Percentiles rank a stretch among this genome's conserved stretches.
phyloP scores from a whole-genome alignment of 2,888 invertebrate species.

The Quadroppia sp. region DNA sequence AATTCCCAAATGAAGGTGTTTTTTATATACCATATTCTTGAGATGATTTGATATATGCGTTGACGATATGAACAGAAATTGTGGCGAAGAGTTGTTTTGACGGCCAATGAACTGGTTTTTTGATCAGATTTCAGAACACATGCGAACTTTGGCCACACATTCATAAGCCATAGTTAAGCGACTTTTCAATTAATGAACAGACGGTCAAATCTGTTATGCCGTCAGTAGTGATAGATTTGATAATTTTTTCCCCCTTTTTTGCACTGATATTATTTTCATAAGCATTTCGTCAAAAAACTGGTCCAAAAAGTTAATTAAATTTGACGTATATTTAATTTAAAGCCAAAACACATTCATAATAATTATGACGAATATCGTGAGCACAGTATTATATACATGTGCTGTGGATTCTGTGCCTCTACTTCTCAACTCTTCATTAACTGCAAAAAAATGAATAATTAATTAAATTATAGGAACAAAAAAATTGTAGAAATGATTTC shows the following conservation, averaged over 20 bases:
- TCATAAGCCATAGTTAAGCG: no score
- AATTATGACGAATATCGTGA: neutral
- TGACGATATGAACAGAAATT: no score
- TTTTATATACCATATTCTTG: neutral
- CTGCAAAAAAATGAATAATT: slow-evolving; percentile 34
- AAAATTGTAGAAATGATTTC: no score
- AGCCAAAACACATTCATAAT: neutral
- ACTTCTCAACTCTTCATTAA: slow-evolving; percentile 25
- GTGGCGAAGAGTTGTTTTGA: no score
- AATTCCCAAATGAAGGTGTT: neutral
- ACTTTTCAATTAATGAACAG: no score
- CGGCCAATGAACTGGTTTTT: no score
- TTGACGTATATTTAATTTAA: slow-evolving; percentile 34
- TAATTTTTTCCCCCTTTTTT: no score
- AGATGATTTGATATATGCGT: neutral
- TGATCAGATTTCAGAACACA: slow-evolving; percentile 24
- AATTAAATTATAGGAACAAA: slow-evolving; percentile 1
- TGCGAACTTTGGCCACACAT: slow-evolving; percentile 21
- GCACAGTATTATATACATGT: neutral
- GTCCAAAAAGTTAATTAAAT: slow-evolving; percentile 18
- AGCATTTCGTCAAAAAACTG: neutral
- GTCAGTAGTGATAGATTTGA: no score
- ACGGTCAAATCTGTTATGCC: no score
- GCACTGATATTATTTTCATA: neutral
- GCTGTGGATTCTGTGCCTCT: neutral